Conservation (phyloP, 2,797 vertebrate species). For the Pangasius macronema region DNA sequence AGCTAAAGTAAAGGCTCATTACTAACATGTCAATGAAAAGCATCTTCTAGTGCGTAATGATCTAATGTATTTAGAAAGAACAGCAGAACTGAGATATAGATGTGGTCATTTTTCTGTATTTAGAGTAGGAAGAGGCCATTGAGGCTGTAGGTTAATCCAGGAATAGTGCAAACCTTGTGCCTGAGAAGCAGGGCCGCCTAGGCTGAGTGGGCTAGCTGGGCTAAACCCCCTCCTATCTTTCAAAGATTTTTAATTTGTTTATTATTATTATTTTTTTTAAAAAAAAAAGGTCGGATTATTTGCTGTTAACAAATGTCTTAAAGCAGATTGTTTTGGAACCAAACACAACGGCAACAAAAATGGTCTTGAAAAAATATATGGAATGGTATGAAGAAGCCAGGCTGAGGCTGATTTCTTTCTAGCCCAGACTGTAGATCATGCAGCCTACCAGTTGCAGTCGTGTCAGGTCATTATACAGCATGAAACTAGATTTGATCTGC, state of each 20-base stretch:
- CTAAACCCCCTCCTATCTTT: background rate
- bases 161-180: background rate
- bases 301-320: background rate
- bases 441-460: background rate
- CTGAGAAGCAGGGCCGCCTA: background rate
- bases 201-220: background rate
- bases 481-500: no score
- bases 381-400: background rate
- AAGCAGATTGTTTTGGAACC: background rate
- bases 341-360: background rate
- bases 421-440: background rate
- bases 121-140: background rate
- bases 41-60: background rate
- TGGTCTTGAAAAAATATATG: background rate
- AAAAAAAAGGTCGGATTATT: background rate
- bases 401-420: background rate
- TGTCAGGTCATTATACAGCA: background rate
- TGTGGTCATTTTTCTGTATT: background rate
- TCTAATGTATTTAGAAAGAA: background rate
- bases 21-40: background rate
- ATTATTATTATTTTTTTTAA: no score
- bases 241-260: background rate
- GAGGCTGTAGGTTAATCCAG: background rate
- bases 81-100: slow-evolving; percentile 1
- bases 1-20: no score